Evolutionary conservation across 1,140 invertebrate species (phyloP).

Genomic region (Condylostylus longicornis): DNA sequence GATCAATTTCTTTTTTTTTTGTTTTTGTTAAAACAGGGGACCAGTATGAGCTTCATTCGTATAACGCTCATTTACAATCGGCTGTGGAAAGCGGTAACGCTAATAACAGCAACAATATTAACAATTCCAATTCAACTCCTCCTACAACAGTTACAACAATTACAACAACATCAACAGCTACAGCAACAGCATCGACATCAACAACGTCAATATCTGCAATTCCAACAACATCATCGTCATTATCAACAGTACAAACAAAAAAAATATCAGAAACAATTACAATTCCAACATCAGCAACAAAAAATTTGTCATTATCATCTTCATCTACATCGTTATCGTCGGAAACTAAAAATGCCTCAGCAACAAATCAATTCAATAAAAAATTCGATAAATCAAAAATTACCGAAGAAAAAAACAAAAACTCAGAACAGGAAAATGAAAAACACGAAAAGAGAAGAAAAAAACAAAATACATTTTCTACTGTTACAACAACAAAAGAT

Average conservation of each 20-base stretch:
- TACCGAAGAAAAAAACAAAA: background rate
- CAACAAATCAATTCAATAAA: background rate
- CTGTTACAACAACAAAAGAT: no score
- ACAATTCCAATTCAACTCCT: background rate
- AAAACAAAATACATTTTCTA: no score
- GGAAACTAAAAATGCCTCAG: background rate
- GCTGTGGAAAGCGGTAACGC: background rate
- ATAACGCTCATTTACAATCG: background rate
- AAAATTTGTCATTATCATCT: background rate
- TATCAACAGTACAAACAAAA: background rate
- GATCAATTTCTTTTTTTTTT: background rate
- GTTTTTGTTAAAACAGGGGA: conserved; percentile 1
- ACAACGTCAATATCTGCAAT: background rate
- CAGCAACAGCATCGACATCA: background rate
- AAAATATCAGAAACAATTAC: background rate
- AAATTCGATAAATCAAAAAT: background rate
- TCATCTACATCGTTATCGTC: background rate
- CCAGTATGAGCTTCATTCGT: conserved; percentile 4
- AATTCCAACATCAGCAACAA: background rate
- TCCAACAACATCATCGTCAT: background rate
- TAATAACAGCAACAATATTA: background rate
- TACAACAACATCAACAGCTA: background rate
- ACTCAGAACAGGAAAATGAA: background rate
- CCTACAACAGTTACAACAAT: background rate
- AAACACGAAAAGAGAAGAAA: background rate